Percentiles rank a stretch among this genome's conserved stretches.
These are phyloP conservation scores for Potorous gilbertii DNA, from an alignment of 2,797 vertebrate genomes.

Conservation along the genomic window DNA sequence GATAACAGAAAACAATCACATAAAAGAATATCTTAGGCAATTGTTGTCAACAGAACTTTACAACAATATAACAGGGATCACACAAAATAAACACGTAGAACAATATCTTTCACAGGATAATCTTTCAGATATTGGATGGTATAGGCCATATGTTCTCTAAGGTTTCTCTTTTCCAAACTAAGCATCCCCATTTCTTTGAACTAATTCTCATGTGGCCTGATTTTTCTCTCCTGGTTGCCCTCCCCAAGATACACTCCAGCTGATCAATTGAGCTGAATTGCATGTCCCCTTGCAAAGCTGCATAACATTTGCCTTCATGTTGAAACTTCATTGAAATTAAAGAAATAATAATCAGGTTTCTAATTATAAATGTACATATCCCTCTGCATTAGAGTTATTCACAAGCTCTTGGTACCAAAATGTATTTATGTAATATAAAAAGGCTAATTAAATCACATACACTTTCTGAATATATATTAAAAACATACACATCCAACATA, in stretches of 20 bases:
- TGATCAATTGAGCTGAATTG: rapidly evolving
- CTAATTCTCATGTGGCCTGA: rapidly evolving
- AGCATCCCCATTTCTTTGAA: neutral
- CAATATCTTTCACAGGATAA: neutral
- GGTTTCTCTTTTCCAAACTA: neutral
- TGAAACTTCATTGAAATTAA: rapidly evolving
- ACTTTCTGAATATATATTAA: conserved; percentile 78
- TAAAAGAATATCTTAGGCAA: too few species aligned
- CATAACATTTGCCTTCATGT: neutral
- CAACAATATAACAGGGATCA: too few species aligned
- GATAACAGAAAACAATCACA: too few species aligned
- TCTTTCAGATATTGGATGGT: neutral
- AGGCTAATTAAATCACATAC: conserved; percentile 76
- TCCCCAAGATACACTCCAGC: neutral
- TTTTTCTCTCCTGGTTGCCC: rapidly evolving
- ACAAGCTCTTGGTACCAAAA: conserved; percentile 65
- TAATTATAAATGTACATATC: neutral
- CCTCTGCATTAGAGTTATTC: conserved; percentile 30
- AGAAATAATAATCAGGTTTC: neutral
- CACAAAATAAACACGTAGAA: too few species aligned
- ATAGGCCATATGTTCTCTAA: neutral
- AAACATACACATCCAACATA: conserved; percentile 24
- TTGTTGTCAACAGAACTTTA: too few species aligned
- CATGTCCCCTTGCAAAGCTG: rapidly evolving
- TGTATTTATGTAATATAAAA: conserved; percentile 77